phyloP scores from a whole-genome alignment of 2,113 vertebrate species.

The Plectropomus leopardus region DNA sequence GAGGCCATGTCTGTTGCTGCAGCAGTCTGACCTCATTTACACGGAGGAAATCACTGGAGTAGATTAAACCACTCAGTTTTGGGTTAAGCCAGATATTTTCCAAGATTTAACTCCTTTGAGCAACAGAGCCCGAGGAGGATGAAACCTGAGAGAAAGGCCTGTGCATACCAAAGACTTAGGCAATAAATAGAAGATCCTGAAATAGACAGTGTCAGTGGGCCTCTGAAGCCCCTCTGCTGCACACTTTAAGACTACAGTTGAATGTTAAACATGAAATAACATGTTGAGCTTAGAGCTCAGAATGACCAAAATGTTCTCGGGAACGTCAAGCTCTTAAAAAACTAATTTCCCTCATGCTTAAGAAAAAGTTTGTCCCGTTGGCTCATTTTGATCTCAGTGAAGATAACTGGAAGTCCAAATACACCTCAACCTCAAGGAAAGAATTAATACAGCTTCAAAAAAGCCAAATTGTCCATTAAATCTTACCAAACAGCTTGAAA shows the following conservation, averaged over 20 bases:
- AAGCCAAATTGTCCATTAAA: not conserved
- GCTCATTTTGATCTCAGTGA: not conserved
- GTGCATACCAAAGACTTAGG: constrained; percentile 78
- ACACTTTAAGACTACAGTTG: constrained; percentile 11
- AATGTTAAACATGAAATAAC: constrained; percentile 27
- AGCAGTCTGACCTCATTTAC: constrained; percentile 55
- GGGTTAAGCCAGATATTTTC: constrained; percentile 44
- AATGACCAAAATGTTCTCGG: not conserved
- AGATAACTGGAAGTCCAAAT: not conserved
- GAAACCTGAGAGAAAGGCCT: constrained; percentile 80
- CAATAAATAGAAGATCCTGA: constrained; percentile 87
- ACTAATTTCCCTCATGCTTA: not conserved
- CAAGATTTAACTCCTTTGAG: constrained; percentile 55
- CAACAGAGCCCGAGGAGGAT: constrained; percentile 40
- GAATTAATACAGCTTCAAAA: not conserved
- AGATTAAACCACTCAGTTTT: constrained; percentile 56
- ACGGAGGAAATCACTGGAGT: constrained; percentile 37
- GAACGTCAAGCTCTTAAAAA: not conserved
- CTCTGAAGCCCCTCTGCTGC: constrained; percentile 41
- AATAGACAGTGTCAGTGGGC: constrained; percentile 78
- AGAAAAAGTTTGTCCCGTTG: not conserved
- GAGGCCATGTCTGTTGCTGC: constrained; percentile 38
- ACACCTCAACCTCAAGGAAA: not conserved
- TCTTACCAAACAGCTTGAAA: not conserved
- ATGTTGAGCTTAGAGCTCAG: not conserved